Base-by-base conservation (phyloP, 2,797 vertebrate species). In the Sternotherus odoratus region DNA sequence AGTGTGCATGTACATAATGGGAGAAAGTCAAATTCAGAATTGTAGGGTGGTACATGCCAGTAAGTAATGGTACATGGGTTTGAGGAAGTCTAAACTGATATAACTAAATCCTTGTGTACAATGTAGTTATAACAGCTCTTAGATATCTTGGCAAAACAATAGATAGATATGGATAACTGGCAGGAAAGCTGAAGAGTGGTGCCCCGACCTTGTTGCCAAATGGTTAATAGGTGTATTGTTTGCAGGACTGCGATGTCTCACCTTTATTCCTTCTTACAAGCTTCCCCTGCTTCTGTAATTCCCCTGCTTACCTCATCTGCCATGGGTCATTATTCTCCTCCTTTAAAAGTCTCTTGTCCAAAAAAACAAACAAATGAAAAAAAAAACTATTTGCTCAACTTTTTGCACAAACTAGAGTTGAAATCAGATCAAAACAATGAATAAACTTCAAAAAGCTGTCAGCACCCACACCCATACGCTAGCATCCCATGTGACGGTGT, bases 351-450 rank as follows among this genome's bases (percentile, higher is more conserved):
- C 0, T 0, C 46, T 90, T 85, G 78, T 72, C 46, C 19, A 54
- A 54, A 69, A 89, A 83, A 93, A 86, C 43, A 5, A 43, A 43
- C 43, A 43, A 43, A n/a, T n/a, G n/a, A 5, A 5, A 57, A 89
- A 82, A 92, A 88, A 5, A 69, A 30, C 94, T 75, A 82, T 86
- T 92, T 94, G 30, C 12, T 48, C 72, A 77, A 69, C 82, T 87
- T 88, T 89, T 63, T 92, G 56, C 85, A 78, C 72, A 79, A 94
- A 86, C 87, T 93, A 60, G 79, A 94, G 88, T 95, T 92, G 90
- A 83, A 83, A 94, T 82, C 90, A 92, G 94, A 94, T 94, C 92
- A 96, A 93, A 97, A 89, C 80, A 95, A 97, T 96, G 93, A 96
- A 94, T 92, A 95, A 80, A 89, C 78, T 95, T 95, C 90, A 93